Conservation (phyloP, 2,797 vertebrate species). For the Nannoperca obscura region DNA sequence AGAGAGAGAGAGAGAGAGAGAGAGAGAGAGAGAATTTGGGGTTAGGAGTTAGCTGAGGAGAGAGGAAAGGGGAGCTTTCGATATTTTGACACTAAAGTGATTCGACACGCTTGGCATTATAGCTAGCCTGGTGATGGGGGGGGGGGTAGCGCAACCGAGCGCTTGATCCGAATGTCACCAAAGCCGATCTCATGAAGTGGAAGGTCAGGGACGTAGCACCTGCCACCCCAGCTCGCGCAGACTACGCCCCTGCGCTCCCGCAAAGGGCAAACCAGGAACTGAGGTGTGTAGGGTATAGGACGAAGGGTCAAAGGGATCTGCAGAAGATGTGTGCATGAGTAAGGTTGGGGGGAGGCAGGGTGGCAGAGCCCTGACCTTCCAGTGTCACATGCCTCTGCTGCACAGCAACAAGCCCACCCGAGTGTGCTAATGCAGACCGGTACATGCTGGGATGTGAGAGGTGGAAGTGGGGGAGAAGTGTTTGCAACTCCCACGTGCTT, state of each 20-base stretch:
- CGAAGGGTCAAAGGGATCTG: constrained; percentile 33
- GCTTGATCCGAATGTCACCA: constrained; percentile 87
- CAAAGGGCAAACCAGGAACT: constrained; percentile 46
- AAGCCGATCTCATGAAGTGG: constrained; percentile 87
- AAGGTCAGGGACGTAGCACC: constrained; percentile 85
- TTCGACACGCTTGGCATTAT: constrained; percentile 87
- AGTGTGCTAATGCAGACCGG: constrained; percentile 78
- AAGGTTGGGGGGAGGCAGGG: not conserved
- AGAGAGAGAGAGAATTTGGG: constrained; percentile 36
- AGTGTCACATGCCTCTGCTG: constrained; percentile 72
- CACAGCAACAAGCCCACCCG: constrained; percentile 74
- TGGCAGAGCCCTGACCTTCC: constrained; percentile 57
- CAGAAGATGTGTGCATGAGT: constrained; percentile 15
- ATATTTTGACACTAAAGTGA: constrained; percentile 84
- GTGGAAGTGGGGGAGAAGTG: constrained; percentile 60
- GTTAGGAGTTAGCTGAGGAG: constrained; percentile 26
- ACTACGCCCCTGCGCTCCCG: constrained; percentile 24
- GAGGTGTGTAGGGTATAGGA: constrained; percentile 30
- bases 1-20: not conserved
- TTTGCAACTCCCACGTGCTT: constrained; percentile 67
- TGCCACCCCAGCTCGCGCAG: constrained; percentile 69
- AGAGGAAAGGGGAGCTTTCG: constrained; percentile 42
- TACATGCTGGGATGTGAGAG: constrained; percentile 71
- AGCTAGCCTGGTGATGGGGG: constrained; percentile 60
- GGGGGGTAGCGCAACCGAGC: constrained; percentile 67